Conservation (phyloP, 2,888 invertebrate species). For the Cantharis rufa region DNA sequence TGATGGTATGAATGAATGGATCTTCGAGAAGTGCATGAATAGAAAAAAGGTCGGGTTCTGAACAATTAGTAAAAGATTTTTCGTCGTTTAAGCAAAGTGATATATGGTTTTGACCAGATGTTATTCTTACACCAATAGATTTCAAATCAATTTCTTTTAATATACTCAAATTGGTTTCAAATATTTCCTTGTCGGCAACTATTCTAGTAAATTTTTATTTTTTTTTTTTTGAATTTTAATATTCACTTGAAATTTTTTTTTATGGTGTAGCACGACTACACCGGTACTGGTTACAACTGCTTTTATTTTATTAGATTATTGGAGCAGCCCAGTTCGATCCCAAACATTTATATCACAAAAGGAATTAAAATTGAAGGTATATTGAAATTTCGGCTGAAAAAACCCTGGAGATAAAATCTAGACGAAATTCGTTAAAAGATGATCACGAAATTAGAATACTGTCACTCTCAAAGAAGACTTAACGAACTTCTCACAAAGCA, state of each 20-base stretch:
- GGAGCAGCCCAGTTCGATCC: too few relatives aligned
- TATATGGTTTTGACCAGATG: slow-evolving; percentile 50
- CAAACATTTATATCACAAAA: not conserved
- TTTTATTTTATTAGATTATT: too few relatives aligned
- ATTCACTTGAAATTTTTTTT: too few relatives aligned
- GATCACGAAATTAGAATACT: slow-evolving; percentile 41
- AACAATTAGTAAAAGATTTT: slow-evolving; percentile 54
- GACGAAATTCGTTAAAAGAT: slow-evolving; percentile 42
- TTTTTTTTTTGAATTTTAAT: too few relatives aligned
- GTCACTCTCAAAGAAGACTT: slow-evolving; percentile 43
- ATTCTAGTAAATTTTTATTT: not conserved
- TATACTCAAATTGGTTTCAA: slow-evolving; percentile 56
- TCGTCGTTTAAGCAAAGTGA: slow-evolving; percentile 51
- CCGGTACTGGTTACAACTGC: too few relatives aligned
- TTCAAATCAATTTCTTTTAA: slow-evolving; percentile 51
- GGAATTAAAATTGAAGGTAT: not conserved
- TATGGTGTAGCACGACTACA: too few relatives aligned
- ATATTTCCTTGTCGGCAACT: slow-evolving; percentile 46
- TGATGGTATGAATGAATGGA: slow-evolving; percentile 41
- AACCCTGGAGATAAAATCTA: slow-evolving; percentile 3
- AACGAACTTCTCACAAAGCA: slow-evolving; percentile 49
- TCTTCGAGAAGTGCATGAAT: slow-evolving; percentile 42
- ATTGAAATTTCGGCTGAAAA: not conserved
- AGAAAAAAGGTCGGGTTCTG: slow-evolving; percentile 43
- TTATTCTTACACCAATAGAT: slow-evolving; percentile 36